Percentiles rank a stretch among this genome's conserved stretches.
phyloP scores from a whole-genome alignment of 1,140 invertebrate genomes.

The Mylabris phalerata region DNA sequence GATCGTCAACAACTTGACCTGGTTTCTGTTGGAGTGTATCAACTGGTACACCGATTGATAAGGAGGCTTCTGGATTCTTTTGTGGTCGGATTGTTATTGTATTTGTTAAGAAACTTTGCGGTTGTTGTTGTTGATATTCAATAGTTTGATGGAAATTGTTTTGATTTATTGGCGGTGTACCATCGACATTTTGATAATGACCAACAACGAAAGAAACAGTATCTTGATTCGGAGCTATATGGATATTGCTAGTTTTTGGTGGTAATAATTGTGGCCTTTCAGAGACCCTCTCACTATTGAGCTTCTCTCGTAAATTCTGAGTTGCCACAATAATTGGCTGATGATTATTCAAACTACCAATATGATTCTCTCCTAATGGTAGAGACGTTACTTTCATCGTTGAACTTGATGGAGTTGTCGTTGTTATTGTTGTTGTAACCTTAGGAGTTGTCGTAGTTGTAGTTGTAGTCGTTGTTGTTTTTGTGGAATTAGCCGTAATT shows the following conservation, averaged over 20 bases:
- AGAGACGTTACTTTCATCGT: constrained; percentile 37
- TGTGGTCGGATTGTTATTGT: constrained; percentile 37
- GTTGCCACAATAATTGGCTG: constrained; percentile 37
- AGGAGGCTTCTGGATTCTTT: constrained; percentile 36
- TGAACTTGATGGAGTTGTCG: constrained; percentile 8
- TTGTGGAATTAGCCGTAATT: constrained; percentile 1
- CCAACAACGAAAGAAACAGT: constrained; percentile 57
- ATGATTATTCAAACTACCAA: constrained; percentile 19
- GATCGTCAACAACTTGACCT: constrained; percentile 40
- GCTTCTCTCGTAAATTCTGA: constrained; percentile 37
- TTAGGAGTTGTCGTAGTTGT: constrained; percentile 14
- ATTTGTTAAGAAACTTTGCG: constrained; percentile 9
- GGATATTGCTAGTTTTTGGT: constrained; percentile 55
- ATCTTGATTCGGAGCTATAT: constrained; percentile 55
- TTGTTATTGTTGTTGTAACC: constrained; percentile 11
- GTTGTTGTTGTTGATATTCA: no score
- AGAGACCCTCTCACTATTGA: constrained; percentile 37
- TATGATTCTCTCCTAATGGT: constrained; percentile 39
- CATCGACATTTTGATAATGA: constrained; percentile 53
- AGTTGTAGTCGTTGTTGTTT: constrained; percentile 28
- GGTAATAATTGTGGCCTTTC: constrained; percentile 21
- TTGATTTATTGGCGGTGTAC: constrained; percentile 22
- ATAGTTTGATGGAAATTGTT: not conserved
- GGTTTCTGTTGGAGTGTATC: constrained; percentile 31
- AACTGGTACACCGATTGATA: constrained; percentile 37